Evolutionary conservation across 2,888 invertebrate genomes (phyloP).

Genomic region (Ormyrus rosae): DNA sequence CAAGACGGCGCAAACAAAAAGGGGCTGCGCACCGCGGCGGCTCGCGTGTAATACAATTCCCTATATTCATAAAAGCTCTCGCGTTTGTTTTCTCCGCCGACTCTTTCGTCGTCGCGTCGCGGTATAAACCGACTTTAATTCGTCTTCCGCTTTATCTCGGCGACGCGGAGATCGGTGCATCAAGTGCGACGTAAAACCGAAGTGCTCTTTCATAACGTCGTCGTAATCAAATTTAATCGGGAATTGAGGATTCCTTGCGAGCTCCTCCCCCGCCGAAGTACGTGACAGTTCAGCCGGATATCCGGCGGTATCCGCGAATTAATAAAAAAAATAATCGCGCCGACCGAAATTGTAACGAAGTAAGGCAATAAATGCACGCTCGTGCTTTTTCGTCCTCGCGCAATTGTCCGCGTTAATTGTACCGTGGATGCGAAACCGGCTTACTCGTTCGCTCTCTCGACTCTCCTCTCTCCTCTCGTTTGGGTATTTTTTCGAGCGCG

Average conservation of each 20-base stretch:
- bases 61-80: constrained; percentile 14
- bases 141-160: not conserved
- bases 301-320: not conserved
- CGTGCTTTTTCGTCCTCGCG: constrained; percentile 53
- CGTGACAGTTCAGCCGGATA: too few relatives aligned
- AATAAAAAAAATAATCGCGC: not conserved
- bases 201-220: not conserved
- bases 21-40: not conserved
- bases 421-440: constrained; percentile 34
- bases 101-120: too few relatives aligned
- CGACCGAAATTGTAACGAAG: too few relatives aligned
- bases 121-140: not conserved
- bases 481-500: constrained; percentile 54
- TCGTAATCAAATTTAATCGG: not conserved
- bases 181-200: constrained; percentile 14
- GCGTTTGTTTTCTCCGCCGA: constrained; percentile 28
- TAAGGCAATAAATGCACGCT: not conserved
- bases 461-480: too few relatives aligned
- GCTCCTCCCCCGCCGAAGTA: too few relatives aligned
- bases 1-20: constrained; percentile 21
- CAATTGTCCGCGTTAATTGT: constrained; percentile 68
- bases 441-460: too few relatives aligned
- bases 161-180: too few relatives aligned
- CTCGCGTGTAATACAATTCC: constrained; percentile 27
- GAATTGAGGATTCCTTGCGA: too few relatives aligned